These are phyloP conservation scores for Lepus timidus DNA, from an alignment of 2,113 vertebrate genomes.

Conservation along the genomic window DNA sequence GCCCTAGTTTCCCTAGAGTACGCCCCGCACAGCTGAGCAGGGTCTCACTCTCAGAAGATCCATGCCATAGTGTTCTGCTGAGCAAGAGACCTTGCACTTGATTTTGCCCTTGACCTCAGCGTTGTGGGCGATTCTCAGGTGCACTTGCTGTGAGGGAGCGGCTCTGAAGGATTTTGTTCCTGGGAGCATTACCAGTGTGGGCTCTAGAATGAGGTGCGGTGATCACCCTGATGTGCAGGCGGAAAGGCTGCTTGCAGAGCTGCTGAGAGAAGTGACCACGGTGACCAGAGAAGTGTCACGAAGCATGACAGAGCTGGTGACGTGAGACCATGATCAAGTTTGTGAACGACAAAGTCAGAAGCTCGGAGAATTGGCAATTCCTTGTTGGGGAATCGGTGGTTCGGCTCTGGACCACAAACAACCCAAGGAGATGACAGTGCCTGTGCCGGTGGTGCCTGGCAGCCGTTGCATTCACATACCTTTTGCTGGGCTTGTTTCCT, in stretches of 20 bases:
- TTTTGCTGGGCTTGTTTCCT: not conserved
- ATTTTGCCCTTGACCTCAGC: fast-evolving
- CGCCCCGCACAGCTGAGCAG: too few species aligned
- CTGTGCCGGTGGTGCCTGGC: fast-evolving
- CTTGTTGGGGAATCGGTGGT: not conserved
- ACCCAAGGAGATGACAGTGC: not conserved
- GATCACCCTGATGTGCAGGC: not conserved
- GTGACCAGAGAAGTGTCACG: too few species aligned
- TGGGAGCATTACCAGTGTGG: not conserved
- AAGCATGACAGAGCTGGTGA: not conserved
- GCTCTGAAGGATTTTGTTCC: not conserved
- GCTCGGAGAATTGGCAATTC: not conserved
- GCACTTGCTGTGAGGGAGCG: too few species aligned
- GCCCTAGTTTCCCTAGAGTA: too few species aligned
- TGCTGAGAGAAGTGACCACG: not conserved
- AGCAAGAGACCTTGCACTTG: not conserved
- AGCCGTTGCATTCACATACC: too few species aligned
- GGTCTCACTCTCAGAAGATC: too few species aligned
- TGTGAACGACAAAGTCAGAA: too few species aligned
- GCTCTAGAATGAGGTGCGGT: not conserved
- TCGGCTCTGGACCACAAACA: not conserved
- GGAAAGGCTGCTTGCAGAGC: not conserved
- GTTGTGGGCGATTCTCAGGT: not conserved
- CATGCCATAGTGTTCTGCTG: not conserved
- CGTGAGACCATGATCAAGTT: not conserved